Evolutionary conservation across 2,113 vertebrate species (phyloP).

Genomic region (Toxotes jaculatrix): DNA sequence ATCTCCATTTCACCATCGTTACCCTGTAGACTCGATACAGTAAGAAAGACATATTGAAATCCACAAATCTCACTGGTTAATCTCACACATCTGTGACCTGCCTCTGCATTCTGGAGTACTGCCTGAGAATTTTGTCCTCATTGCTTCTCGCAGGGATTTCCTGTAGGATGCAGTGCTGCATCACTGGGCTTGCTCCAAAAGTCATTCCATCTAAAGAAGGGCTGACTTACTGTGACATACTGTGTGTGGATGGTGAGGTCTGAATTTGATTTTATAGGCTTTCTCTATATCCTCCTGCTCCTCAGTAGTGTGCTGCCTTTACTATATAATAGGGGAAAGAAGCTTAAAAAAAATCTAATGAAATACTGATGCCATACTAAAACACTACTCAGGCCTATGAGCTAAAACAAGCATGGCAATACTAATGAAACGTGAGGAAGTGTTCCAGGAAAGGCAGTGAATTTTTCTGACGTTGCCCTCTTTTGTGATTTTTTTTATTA

Average conservation of each 20-base stretch:
- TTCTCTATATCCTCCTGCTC: background rate
- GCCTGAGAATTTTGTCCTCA: background rate
- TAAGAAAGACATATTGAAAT: conserved; percentile 3
- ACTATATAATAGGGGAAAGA: background rate
- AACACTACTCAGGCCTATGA: background rate
- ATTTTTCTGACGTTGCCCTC: background rate
- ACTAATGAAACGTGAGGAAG: background rate
- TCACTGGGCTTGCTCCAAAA: conserved; percentile 16
- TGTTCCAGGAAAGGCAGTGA: background rate
- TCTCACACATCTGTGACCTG: conserved; percentile 8
- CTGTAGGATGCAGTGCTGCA: conserved; percentile 23
- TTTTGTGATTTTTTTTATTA: background rate
- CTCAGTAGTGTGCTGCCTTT: background rate
- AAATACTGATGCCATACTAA: background rate
- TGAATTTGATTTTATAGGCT: background rate
- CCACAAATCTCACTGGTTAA: background rate
- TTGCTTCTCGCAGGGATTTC: conserved; percentile 25
- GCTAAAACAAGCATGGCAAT: background rate
- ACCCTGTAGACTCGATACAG: background rate
- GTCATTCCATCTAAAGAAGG: background rate
- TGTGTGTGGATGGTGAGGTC: background rate
- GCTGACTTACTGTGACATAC: background rate
- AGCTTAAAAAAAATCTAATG: too few relatives aligned
- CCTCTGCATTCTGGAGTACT: conserved; percentile 9
- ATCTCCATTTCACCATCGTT: background rate